Base-by-base conservation (phyloP, 2,113 vertebrate species). In the Pithys albifrons region DNA sequence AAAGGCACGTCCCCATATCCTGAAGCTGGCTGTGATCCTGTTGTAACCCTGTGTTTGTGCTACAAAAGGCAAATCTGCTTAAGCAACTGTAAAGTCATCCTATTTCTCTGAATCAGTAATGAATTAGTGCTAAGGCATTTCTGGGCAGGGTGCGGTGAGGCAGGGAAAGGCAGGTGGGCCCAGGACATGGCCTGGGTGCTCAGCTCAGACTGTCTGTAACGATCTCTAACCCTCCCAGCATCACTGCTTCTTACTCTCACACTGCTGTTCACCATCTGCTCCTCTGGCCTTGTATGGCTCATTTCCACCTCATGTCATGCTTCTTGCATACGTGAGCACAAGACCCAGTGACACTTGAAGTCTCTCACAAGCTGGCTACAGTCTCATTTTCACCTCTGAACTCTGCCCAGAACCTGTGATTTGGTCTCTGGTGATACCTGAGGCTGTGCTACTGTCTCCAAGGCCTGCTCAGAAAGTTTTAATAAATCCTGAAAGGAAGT, bases 141-240 rank as follows among this genome's bases (percentile, higher is more conserved):
- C 82, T 90, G 57, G 2, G 1, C 16, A 29, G 58, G 70, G 88
- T 69, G 74, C 23, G n/a, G 69, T 45, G 41, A 83, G 49, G 45
- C n/a, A 61, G 61, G 45, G 35, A 58, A 82, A 62, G 66, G n/a
- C 65, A 84, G 39, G 22, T 64, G 39, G 18, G 46, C 15, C 8
- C 2, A 13, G 29, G 27, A n/a, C 15, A 10, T 13, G n/a, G 43
- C 19, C 12, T 0, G 0, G 25, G 15, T 71, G 31, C 49, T 78
- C 65, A 73, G 43, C 51, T 57, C 7, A 5, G 25, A 15, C 43
- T 85, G 27, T 48, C 10, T 71, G 29, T 49, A 64, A 43, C n/a
- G 39, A 48, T 43, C 6, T 2, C 13, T 19, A 73, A 57, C 25
- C 2, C 19, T 65, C 43, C 20, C 28, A 69, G 22, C 31, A 20